A percentile compares a stretch with the other conserved stretches of the same genome.
These are phyloP conservation scores for Tetranychus urticae DNA, from an alignment of 1,140 invertebrate genomes.

Conservation along the genomic window DNA sequence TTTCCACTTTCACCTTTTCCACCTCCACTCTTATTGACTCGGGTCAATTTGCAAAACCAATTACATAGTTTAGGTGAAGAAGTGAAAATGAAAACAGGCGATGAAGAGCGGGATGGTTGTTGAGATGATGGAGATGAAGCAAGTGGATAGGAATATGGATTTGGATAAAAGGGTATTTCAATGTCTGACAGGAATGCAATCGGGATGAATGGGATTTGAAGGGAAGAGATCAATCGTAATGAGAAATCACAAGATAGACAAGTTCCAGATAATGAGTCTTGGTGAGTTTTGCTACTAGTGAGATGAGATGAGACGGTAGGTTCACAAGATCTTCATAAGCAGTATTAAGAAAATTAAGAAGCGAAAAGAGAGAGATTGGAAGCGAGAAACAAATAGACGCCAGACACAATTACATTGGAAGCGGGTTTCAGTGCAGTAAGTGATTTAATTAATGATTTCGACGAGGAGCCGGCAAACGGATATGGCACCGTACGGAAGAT, in stretches of 20 bases:
- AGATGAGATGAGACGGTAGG: neutral
- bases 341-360: neutral
- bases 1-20: no score
- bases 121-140: constrained; percentile 1
- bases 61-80: neutral
- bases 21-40: neutral
- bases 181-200: neutral
- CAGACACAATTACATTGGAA: no score
- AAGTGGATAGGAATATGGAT: neutral
- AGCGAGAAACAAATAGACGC: neutral
- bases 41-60: neutral
- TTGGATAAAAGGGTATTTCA: neutral
- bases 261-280: neutral
- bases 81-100: constrained; percentile 1
- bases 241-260: neutral
- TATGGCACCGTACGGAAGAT: neutral
- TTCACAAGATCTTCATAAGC: neutral
- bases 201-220: neutral
- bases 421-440: no score
- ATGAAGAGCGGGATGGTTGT: neutral
- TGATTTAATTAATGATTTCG: no score
- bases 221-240: neutral
- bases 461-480: no score
- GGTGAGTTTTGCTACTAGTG: neutral
- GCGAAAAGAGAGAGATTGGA: neutral